Conservation (phyloP, 2,888 invertebrate species). For the Heliconius cydno region DNA sequence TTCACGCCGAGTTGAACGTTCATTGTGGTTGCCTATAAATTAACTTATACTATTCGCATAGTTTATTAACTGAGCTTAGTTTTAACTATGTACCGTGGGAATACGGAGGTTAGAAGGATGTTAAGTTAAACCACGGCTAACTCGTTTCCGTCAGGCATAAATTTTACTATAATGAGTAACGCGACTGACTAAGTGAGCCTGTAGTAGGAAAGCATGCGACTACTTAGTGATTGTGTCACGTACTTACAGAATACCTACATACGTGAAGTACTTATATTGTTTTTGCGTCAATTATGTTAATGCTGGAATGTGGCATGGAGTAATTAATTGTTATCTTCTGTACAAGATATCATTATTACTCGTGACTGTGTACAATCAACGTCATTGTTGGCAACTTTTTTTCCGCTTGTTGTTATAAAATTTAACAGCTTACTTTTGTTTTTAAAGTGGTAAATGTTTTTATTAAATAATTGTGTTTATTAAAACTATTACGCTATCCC, state of each 20-base stretch:
- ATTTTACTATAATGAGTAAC: constrained; percentile 48
- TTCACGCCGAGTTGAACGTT: constrained; percentile 41
- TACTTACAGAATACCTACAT: constrained; percentile 6
- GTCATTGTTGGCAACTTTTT: neutral
- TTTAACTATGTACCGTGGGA: constrained; percentile 45
- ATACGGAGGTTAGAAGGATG: constrained; percentile 36
- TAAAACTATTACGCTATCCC: no score
- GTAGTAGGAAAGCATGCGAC: constrained; percentile 36
- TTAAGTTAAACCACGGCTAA: constrained; percentile 45
- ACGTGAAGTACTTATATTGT: constrained; percentile 13
- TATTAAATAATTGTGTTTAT: no score
- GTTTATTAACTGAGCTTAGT: constrained; percentile 36
- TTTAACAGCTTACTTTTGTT: neutral
- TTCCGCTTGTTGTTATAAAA: neutral
- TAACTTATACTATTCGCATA: constrained; percentile 42
- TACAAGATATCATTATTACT: constrained; percentile 4
- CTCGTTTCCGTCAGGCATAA: constrained; percentile 44
- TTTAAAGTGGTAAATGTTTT: neutral
- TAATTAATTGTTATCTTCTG: constrained; percentile 22
- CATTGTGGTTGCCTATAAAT: constrained; percentile 47
- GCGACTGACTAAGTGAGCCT: constrained; percentile 42
- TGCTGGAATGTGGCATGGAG: neutral
- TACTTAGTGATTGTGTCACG: constrained; percentile 30
- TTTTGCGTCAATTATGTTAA: constrained; percentile 21
- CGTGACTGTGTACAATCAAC: neutral